phyloP scores from a whole-genome alignment of 2,797 vertebrate genomes.

The Acanthurus tractus region DNA sequence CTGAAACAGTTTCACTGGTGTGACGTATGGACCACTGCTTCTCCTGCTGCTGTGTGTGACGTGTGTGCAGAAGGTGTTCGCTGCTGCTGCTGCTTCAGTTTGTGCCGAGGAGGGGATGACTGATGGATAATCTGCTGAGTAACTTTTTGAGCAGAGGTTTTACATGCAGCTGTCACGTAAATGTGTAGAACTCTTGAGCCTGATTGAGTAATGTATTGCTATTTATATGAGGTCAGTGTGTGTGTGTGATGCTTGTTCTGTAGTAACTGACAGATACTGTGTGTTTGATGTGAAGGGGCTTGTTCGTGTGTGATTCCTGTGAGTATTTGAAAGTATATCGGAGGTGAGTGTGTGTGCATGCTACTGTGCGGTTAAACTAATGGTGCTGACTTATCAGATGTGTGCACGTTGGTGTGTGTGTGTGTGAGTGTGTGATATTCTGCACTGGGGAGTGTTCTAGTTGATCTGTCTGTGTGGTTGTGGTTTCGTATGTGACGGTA shows the following conservation, averaged over 20 bases:
- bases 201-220: conserved; percentile 17
- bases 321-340: background rate
- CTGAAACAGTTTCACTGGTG: conserved; percentile 52
- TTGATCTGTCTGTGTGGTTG: conserved; percentile 1
- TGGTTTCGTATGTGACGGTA: conserved; percentile 40
- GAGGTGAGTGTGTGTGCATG: conserved; percentile 12
- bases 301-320: conserved; percentile 7
- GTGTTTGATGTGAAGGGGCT: conserved; percentile 2
- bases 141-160: conserved; percentile 53
- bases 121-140: conserved; percentile 46
- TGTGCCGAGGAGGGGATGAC: conserved; percentile 22
- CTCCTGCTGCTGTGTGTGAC: conserved; percentile 55
- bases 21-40: conserved; percentile 53
- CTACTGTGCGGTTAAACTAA: background rate
- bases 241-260: conserved; percentile 21
- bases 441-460: conserved; percentile 18
- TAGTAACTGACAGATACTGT: background rate
- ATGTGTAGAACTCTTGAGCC: background rate
- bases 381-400: conserved; percentile 12
- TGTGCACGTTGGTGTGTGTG: background rate
- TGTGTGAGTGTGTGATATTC: conserved; percentile 5
- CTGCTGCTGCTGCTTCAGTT: conserved; percentile 39
- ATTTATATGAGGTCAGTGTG: background rate
- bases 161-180: conserved; percentile 6
- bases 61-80: conserved; percentile 53